Base-by-base conservation (phyloP, 2,888 invertebrate species). In the Nemotelus nigrinus region DNA sequence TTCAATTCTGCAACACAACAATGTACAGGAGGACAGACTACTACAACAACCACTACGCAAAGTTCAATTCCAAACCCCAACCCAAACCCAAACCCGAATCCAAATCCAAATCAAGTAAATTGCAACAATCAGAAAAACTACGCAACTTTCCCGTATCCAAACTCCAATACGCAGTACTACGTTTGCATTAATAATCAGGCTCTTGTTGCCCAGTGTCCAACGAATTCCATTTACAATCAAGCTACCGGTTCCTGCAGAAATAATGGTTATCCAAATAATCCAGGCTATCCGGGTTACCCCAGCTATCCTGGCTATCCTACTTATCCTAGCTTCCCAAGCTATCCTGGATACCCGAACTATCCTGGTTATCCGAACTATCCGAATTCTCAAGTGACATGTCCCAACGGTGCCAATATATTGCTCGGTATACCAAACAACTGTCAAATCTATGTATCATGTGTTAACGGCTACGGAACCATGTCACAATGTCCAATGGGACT, bases 171-270 rank as follows among this genome's bases (percentile, higher is more conserved):
- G 3, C 60, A 50, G 39, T 74, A 74, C 48, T 74, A 74, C 50
- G 60, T 63, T 10, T 74, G 74, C 44, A 39, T 50, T 41, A 63
- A 74, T 39, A 74, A 74, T 63, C 60, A 74, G 41, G 60, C 74
- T 4, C 63, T 74, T 39, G 4, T 74, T 2, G 74, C 48, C 8
- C 74, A 74, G 39, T 74, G 74, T 60, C 47, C 74, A 10, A 7
- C 7, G 3, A 48, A 60, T n/a, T 48, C 47, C 39, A 10, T 39
- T n/a, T 74, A 63, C 50, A 63, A 48, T 10, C 3, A 3, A 1
- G 10, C 6, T 7, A 6, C 39, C 25, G 25, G 25, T 25, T 25
- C 25, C 25, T 25, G 25, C 10, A 5, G 10, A 5, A 65, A 41
- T 8, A 44, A n/a, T 5, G 41, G 53, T 53, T 10, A 53, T 53